These are phyloP conservation scores for Melinopterus prodromus DNA, from an alignment of 2,888 invertebrate genomes.

Conservation along the genomic window DNA sequence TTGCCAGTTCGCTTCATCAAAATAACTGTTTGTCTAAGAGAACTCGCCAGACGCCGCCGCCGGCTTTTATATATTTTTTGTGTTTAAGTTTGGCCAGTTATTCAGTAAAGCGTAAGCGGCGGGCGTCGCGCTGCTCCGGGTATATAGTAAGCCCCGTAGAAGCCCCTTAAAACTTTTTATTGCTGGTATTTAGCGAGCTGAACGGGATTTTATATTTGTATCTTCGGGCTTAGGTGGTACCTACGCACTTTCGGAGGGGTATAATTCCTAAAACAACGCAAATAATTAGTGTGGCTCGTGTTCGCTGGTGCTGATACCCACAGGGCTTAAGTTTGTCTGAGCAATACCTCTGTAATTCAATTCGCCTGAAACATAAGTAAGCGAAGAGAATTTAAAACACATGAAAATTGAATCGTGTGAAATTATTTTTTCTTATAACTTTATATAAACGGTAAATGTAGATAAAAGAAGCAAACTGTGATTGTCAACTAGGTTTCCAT, in stretches of 20 bases:
- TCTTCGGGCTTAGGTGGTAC: neutral
- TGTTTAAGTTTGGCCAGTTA: constrained; percentile 4
- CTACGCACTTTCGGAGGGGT: neutral
- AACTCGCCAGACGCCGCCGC: neutral
- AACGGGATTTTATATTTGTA: constrained; percentile 12
- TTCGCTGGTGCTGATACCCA: neutral
- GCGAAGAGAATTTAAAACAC: too few species aligned
- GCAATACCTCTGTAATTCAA: too few species aligned
- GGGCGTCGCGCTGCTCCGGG: neutral
- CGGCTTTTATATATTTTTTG: constrained; percentile 17
- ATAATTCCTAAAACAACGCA: neutral
- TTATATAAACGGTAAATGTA: too few species aligned
- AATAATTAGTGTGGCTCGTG: neutral
- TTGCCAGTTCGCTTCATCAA: neutral
- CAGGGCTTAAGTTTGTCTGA: neutral
- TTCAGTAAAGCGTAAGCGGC: neutral
- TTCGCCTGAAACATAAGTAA: too few species aligned
- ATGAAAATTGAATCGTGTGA: too few species aligned
- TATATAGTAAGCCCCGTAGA: neutral
- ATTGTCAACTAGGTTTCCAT: too few species aligned
- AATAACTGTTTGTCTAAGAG: neutral
- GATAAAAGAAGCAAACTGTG: too few species aligned
- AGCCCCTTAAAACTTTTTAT: constrained; percentile 24
- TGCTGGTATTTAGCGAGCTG: constrained; percentile 15
- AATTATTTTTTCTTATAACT: too few species aligned